Base-by-base conservation (phyloP, 2,888 invertebrate species). In the Macrosiphum euphorbiae region DNA sequence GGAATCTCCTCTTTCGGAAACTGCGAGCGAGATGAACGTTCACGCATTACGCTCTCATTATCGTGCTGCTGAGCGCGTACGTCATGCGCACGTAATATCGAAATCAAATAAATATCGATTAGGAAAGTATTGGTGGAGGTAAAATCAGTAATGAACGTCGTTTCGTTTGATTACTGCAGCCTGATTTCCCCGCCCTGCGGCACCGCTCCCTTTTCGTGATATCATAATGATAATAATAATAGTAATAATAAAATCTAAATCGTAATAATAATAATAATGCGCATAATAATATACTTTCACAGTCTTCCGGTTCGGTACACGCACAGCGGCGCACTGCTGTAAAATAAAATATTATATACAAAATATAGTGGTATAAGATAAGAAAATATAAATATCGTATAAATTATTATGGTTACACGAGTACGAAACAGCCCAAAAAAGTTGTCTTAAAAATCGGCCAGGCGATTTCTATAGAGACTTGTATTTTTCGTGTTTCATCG, bases 31-130 rank as follows among this genome's bases (percentile, higher is more conserved):
- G 41, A 85, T 44, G 41, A 44, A 85, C 44, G 85, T 85, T 44
- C 85, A 44, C 85, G 85, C 85, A 85, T 85, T 85, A 85, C 85
- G 85, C 44, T 85, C 44, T 44, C 44, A 44, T 85, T 85, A 85
- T 41, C 85, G 35, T 24, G 44, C 41, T 41, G 41, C 11, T 11
- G 24, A 11, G 24, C 88, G 88, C 88, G 52, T 52, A 35, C 52
- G 88, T 52, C 44, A 44, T 85, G 44, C 85, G 85, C 85, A 85
- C 44, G 44, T 85, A 85, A 85, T 88, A 88, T 52, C 88, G 52
- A 88, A 52, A 88, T 52, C 52, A 24, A 88, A 88, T 52, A 52
- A 88, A 88, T 52, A 88, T 88, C 88, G 88, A 88, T 88, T 85
- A 85, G 85, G 41, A 28, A 85, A 85, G 44, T 85, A 85, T n/a